phyloP scores from a whole-genome alignment of 2,797 vertebrate species.

The Acipenser oxyrinchus region DNA sequence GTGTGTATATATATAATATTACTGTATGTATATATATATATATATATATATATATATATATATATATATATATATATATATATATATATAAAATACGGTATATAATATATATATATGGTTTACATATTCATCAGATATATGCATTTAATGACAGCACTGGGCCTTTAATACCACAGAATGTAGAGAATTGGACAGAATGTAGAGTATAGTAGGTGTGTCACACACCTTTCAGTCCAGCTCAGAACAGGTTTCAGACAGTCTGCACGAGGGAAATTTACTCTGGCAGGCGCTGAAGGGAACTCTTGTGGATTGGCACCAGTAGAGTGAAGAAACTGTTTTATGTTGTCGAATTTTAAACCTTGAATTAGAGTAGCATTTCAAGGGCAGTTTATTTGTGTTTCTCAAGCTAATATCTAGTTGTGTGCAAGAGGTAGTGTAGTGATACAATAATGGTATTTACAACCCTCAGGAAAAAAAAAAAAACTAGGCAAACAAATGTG shows the following conservation, averaged over 20 bases:
- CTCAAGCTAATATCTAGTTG: slow-evolving; percentile 12
- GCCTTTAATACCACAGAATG: no score
- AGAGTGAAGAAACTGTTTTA: slow-evolving; percentile 17
- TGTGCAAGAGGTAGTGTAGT: slow-evolving; percentile 6
- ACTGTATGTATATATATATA: no score
- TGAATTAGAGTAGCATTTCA: slow-evolving; percentile 23
- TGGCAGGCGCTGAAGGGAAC: slow-evolving; percentile 24
- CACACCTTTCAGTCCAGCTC: slow-evolving; percentile 10
- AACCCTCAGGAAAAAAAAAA: not conserved
- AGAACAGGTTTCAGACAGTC: slow-evolving; percentile 12
- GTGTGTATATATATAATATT: no score
- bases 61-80: no score
- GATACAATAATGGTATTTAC: slow-evolving; percentile 1
- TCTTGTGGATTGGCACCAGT: slow-evolving; percentile 13
- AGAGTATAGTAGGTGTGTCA: slow-evolving; percentile 3
- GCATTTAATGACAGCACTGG: no score
- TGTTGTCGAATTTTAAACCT: slow-evolving; percentile 24
- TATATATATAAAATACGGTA: no score
- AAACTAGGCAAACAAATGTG: no score
- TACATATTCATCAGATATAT: no score
- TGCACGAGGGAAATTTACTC: slow-evolving; percentile 20
- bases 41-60: no score
- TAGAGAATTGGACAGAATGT: no score
- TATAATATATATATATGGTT: no score
- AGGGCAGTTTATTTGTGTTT: slow-evolving; percentile 17